Conservation (phyloP, 2,888 invertebrate species). For the Eupithecia tripunctaria region DNA sequence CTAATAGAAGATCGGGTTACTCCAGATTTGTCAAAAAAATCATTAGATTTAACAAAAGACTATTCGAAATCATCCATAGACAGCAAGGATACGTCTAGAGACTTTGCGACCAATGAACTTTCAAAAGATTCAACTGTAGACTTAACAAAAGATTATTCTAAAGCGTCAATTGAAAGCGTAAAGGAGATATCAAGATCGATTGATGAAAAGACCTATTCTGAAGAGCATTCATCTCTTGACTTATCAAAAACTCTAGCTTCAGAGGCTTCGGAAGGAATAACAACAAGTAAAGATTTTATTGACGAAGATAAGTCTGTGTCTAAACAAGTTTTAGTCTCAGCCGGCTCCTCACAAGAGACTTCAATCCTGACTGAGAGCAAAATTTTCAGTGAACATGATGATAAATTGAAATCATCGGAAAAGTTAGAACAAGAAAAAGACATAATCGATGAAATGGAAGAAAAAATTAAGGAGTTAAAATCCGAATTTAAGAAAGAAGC, state of each 20-base stretch:
- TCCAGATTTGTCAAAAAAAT: conserved; percentile 80
- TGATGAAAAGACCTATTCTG: conserved; percentile 79
- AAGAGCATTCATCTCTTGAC: conserved; percentile 80
- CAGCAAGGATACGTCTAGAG: conserved; percentile 80
- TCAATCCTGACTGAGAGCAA: conserved; percentile 77
- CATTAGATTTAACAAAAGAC: conserved; percentile 77
- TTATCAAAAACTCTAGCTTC: conserved; percentile 81
- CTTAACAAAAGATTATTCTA: conserved; percentile 76
- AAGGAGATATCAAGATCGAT: conserved; percentile 77
- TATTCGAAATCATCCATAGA: conserved; percentile 81
- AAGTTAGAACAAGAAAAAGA: conserved; percentile 61
- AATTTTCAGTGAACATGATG: conserved; percentile 71
- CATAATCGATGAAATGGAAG: conserved; percentile 64
- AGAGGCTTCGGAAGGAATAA: conserved; percentile 74
- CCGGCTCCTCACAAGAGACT: conserved; percentile 75
- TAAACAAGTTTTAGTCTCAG: conserved; percentile 63
- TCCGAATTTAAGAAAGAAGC: conserved; percentile 63
- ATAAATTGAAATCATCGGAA: conserved; percentile 63
- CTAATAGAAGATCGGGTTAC: conserved; percentile 72
- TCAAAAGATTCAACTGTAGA: conserved; percentile 82
- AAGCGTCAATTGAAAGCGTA: conserved; percentile 78
- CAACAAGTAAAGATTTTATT: conserved; percentile 71
- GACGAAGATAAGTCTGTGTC: conserved; percentile 74
- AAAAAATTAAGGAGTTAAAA: conserved; percentile 62
- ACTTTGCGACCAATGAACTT: conserved; percentile 79